A percentile compares a stretch with the other conserved stretches of the same genome.
phyloP scores from a whole-genome alignment of 2,888 invertebrate species.

The Cephus rjabovi region DNA sequence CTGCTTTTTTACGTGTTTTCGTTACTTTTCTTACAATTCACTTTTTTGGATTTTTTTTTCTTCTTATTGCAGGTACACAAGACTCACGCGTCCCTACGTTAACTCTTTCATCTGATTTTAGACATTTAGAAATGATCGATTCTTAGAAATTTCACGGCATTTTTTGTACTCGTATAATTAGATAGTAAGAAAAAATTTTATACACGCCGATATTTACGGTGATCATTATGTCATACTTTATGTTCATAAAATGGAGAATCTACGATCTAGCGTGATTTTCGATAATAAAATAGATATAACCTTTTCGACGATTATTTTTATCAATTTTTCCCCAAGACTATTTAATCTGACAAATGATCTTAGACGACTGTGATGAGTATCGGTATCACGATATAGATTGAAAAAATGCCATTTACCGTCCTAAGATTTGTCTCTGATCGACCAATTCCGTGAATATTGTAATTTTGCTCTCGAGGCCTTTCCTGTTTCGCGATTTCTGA shows the following conservation, averaged over 20 bases:
- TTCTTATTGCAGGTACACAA: not conserved
- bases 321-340: not conserved
- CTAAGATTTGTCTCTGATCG: constrained; percentile 5
- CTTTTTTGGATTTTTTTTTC: not conserved
- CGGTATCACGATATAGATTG: not conserved
- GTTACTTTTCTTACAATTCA: not conserved
- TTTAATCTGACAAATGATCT: not conserved
- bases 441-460: constrained; percentile 34
- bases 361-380: not conserved
- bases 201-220: not conserved
- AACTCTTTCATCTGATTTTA: not conserved
- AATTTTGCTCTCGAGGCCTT: constrained; percentile 29
- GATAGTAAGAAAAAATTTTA: not conserved
- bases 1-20: not conserved
- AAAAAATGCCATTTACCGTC: constrained; percentile 15
- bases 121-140: not conserved
- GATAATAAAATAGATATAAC: not conserved
- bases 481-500: constrained; percentile 25
- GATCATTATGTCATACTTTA: not conserved
- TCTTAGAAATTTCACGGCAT: no score
- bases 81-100: not conserved
- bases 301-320: not conserved
- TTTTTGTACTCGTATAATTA: no score
- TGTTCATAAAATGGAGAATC: not conserved
- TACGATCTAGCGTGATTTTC: not conserved